Evolutionary conservation across 1,140 invertebrate species (phyloP).

Genomic region (Brachionus koreanus): DNA sequence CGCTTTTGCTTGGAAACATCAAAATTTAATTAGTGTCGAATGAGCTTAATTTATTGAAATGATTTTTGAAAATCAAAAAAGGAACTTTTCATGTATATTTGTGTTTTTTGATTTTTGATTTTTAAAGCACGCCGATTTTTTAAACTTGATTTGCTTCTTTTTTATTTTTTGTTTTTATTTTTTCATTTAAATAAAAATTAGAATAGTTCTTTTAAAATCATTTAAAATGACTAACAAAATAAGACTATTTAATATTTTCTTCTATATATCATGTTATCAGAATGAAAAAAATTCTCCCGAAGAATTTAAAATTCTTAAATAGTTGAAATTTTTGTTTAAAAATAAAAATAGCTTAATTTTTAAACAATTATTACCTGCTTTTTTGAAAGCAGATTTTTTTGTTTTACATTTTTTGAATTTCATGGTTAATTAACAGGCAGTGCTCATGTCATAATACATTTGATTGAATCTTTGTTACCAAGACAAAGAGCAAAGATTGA

Average conservation of each 20-base stretch:
- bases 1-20: not conserved
- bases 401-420: no score
- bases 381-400: no score
- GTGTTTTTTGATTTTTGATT: not conserved
- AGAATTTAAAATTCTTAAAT: not conserved
- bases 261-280: not conserved
- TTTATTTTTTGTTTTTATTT: not conserved
- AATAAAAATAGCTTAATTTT: not conserved
- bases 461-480: no score
- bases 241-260: no score
- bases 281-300: no score
- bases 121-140: constrained; percentile 20
- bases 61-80: not conserved
- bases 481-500: no score
- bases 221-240: no score
- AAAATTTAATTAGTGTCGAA: not conserved
- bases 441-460: no score
- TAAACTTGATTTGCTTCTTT: not conserved
- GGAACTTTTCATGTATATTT: not conserved
- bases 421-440: no score
- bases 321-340: not conserved
- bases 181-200: not conserved
- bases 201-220: not conserved
- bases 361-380: not conserved
- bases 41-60: not conserved